phyloP scores from a whole-genome alignment of 2,888 invertebrate species.

The Frankliniella intonsa region DNA sequence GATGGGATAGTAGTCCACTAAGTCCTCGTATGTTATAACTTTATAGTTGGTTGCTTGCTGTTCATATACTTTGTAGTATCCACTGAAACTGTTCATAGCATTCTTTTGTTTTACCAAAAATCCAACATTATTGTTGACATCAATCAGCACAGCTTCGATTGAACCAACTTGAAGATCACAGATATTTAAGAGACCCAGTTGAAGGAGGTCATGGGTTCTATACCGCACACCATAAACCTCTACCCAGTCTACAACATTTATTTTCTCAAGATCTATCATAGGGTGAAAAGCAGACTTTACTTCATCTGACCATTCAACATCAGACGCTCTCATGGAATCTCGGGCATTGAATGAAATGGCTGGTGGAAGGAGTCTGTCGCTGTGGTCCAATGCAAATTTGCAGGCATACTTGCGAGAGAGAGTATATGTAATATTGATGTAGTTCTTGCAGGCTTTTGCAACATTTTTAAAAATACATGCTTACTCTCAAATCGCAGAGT shows the following conservation, averaged over 20 bases:
- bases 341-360: background rate
- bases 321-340: background rate
- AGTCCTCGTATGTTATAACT: too few relatives aligned
- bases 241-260: background rate
- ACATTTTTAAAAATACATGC: background rate
- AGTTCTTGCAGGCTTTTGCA: background rate
- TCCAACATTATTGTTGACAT: background rate
- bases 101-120: background rate
- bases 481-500: background rate
- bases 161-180: background rate
- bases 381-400: background rate
- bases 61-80: background rate
- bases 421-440: conserved; percentile 13
- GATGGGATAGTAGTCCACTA: background rate
- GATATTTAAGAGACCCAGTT: background rate
- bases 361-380: background rate
- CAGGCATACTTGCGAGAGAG: background rate
- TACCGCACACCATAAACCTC: background rate
- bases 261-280: background rate
- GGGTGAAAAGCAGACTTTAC: background rate
- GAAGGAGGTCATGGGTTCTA: background rate
- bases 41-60: background rate
- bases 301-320: background rate
- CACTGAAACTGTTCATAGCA: background rate
- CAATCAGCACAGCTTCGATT: background rate